Evolutionary conservation across 2,888 invertebrate genomes (phyloP).

Genomic region (Drosophila bunnanda): DNA sequence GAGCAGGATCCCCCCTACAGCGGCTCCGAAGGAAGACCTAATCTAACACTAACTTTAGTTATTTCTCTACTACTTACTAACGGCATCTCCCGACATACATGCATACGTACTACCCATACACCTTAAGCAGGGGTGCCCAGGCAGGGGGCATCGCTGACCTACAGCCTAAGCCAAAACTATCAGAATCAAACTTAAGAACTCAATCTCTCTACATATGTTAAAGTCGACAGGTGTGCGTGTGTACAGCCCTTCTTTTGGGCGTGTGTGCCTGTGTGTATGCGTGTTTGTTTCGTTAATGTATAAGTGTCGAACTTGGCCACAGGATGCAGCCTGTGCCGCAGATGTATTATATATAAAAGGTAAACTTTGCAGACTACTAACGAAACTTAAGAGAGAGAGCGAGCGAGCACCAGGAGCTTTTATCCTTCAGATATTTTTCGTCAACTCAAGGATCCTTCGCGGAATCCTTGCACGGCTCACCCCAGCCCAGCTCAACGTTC

Average conservation of each 20-base stretch:
- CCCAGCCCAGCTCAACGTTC: slow-evolving; percentile 23
- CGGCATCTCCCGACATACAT: slow-evolving; percentile 1
- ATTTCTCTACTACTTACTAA: slow-evolving; percentile 23
- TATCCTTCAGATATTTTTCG: slow-evolving; percentile 19
- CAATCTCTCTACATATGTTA: slow-evolving; percentile 20
- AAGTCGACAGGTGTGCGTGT: slow-evolving; percentile 26
- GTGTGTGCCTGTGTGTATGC: slow-evolving; percentile 13
- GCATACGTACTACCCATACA: slow-evolving; percentile 39
- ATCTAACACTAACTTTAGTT: slow-evolving; percentile 30
- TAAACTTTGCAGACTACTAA: slow-evolving; percentile 23
- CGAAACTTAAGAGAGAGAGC: background rate
- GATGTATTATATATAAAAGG: slow-evolving; percentile 31
- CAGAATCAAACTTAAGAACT: slow-evolving; percentile 40
- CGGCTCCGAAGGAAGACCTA: slow-evolving; percentile 17
- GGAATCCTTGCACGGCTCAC: background rate
- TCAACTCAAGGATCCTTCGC: slow-evolving; percentile 11
- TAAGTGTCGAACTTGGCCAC: slow-evolving; percentile 29
- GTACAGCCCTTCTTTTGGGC: slow-evolving; percentile 7
- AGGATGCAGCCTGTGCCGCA: slow-evolving; percentile 30
- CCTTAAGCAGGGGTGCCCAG: slow-evolving; percentile 1
- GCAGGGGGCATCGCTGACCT: background rate
- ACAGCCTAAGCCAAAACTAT: slow-evolving; percentile 34
- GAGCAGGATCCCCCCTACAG: background rate
- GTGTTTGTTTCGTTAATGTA: slow-evolving; percentile 32
- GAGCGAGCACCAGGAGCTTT: slow-evolving; percentile 24